Base-by-base conservation (phyloP, 2,797 vertebrate species). In the Decapterus maruadsi region DNA sequence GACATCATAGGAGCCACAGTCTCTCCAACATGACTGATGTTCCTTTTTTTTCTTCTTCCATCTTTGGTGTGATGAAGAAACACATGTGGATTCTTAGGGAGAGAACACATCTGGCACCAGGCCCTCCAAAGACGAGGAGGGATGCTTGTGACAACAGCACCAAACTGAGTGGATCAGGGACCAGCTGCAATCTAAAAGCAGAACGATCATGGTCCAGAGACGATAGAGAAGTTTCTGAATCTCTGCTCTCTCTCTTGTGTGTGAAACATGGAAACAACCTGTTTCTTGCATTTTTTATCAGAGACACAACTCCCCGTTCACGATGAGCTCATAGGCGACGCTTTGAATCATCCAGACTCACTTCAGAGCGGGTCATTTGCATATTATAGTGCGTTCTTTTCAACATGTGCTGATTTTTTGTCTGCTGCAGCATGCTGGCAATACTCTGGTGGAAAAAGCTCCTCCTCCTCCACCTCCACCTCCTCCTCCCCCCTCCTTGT, bases 391-490 rank as follows among this genome's bases (percentile, higher is more conserved):
- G 63, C 13, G 10, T 56, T 45, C 55, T 75, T 75, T 83, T 72
- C 14, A 42, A 26, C 74, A 40, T 67, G 60, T 61, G 72, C 75
- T 59, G 67, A 86, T 26, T 26, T 86, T 75, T 75, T 14, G 71
- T 77, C 68, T 85, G 87, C 90, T 77, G 84, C 70, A 68, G 88
- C 87, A 82, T 80, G 82, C 65, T 81, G 74, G 80, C 85, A 88
- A 77, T 74, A 78, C 87, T 85, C 74, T 65, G 36, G 80, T 82
- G 84, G 42, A 75, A 82, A 20, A 75, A 19, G 42, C 54, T 26
- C 42, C 34, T 63, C 56, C 57, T 36, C 61, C 40, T 63, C 80
- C 77, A 36, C 71, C 74, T 59, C 50, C 31, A 34, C 31, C 31
- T 26, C 26, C 26, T 26, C 26, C 26, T 26, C 31, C 31, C 77